These are phyloP conservation scores for Eufriesea mexicana DNA, from an alignment of 1,140 invertebrate genomes.

Conservation along the genomic window DNA sequence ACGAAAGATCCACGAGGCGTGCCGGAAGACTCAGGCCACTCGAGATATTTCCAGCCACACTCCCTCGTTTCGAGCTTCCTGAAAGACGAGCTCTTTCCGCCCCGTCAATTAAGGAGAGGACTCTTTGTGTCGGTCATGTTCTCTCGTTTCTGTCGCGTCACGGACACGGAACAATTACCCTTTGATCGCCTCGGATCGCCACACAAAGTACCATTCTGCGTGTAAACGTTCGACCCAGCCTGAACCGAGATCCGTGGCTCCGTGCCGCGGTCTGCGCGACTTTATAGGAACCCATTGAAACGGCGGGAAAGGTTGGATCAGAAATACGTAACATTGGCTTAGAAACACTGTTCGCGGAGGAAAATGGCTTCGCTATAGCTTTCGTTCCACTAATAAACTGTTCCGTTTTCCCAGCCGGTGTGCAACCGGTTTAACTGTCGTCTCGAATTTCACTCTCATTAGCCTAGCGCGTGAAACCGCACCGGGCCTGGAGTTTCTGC, in stretches of 20 bases:
- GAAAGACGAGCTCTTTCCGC: conserved; percentile 26
- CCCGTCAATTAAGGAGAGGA: conserved; percentile 27
- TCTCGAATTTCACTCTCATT: conserved; percentile 38
- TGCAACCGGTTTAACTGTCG: conserved; percentile 26
- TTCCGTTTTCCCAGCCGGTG: conserved; percentile 16
- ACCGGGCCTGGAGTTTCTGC: background rate
- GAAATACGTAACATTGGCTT: conserved; percentile 18
- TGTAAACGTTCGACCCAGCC: background rate
- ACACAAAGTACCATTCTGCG: background rate
- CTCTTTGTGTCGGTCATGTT: background rate
- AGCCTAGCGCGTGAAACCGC: background rate
- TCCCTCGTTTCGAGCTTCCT: conserved; percentile 2
- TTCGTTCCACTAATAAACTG: conserved; percentile 47
- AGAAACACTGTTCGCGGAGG: conserved; percentile 4
- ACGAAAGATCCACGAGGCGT: conserved; percentile 3
- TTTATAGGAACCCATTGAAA: background rate
- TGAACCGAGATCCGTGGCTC: background rate
- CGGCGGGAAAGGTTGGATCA: background rate
- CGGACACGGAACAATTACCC: background rate
- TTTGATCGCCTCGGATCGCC: background rate
- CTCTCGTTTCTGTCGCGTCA: background rate
- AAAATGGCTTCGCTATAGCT: conserved; percentile 17
- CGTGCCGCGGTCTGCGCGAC: background rate
- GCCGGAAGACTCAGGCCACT: background rate
- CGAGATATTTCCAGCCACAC: conserved; percentile 31